Base-by-base conservation (phyloP, 1,140 invertebrate genomes). In the Drosophila prosaltans region DNA sequence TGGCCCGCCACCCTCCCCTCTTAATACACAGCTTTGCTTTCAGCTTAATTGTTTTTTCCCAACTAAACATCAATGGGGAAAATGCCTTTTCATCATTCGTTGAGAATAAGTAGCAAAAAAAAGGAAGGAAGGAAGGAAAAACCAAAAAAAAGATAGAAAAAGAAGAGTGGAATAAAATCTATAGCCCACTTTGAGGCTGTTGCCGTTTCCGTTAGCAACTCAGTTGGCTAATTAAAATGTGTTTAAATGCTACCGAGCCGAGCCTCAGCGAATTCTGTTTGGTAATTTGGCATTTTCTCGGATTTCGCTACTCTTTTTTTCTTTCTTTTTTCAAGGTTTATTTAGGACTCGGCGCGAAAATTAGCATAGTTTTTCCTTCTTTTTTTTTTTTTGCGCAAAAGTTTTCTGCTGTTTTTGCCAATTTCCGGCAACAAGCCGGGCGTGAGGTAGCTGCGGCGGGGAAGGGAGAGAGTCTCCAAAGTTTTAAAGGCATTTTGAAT, bases 41-140 rank as follows among this genome's bases (percentile, higher is more conserved):
- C 84, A 89, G 80, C 84, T 89, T 89, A 89, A 89, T 89, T 89
- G 84, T 89, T 89, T 89, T 89, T 88, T 79, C 74, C 45, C 80
- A 89, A 89, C 84, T 89, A 81, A 89, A 89, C 85, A 89, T 88
- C 81, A 89, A 71, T 82, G 76, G 69, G 32, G 6, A 36, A 79
- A 88, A 81, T 83, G 81, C 72, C 78, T 89, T 89, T 89, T 63
- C 63, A 54, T 45, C 68, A 72, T 77, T 78, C 80, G 84, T 88
- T 16, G 16, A 16, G 83, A 80, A 80, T 89, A 88, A 88, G 83
- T 88, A 88, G 83, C 83, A 80, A 83, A 74, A 69, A 83, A 88
- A 88, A 74, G 83, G 77, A 86, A 45, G 16, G 16, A 16, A 16
- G 16, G 16, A 24, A 48, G 65, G 71, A 63, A 62, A 66, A 55